Percentiles rank a stretch among this genome's conserved stretches.
phyloP scores from a whole-genome alignment of 2,797 vertebrate genomes.

The Sciurus vulgaris region DNA sequence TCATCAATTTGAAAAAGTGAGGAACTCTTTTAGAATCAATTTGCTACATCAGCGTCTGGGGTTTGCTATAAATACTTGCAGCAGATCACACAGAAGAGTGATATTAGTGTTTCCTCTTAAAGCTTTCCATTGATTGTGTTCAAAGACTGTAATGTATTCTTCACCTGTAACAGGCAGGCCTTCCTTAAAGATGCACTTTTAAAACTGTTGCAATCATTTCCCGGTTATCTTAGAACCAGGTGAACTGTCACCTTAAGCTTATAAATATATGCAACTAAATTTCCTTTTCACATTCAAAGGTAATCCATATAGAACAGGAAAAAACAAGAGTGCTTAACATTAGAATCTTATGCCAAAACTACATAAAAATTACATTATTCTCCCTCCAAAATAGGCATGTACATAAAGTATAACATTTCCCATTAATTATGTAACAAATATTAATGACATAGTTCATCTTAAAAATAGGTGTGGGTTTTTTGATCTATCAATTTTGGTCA shows the following conservation, averaged over 20 bases:
- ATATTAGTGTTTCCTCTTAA: not conserved
- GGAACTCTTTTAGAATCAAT: constrained; percentile 52
- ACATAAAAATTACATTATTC: not conserved
- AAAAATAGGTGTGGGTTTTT: not conserved
- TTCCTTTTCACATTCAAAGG: not conserved
- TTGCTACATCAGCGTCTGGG: not conserved
- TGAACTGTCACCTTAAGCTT: not conserved
- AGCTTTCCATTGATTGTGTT: not conserved
- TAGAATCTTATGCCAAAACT: not conserved
- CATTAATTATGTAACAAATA: not conserved
- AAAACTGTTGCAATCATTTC: not conserved
- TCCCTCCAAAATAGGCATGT: not conserved
- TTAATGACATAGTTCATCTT: not conserved
- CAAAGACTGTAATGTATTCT: not conserved
- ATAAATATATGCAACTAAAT: not conserved
- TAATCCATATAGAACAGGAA: rapidly evolving
- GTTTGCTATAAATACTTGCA: constrained; percentile 35
- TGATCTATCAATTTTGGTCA: not conserved
- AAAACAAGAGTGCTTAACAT: not conserved
- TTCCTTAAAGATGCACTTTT: not conserved
- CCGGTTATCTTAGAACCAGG: not conserved
- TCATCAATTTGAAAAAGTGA: constrained; percentile 59
- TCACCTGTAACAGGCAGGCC: not conserved
- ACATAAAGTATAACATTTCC: not conserved
- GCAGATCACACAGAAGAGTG: not conserved